phyloP scores from a whole-genome alignment of 1,140 invertebrate species.

The Theocolax elegans region DNA sequence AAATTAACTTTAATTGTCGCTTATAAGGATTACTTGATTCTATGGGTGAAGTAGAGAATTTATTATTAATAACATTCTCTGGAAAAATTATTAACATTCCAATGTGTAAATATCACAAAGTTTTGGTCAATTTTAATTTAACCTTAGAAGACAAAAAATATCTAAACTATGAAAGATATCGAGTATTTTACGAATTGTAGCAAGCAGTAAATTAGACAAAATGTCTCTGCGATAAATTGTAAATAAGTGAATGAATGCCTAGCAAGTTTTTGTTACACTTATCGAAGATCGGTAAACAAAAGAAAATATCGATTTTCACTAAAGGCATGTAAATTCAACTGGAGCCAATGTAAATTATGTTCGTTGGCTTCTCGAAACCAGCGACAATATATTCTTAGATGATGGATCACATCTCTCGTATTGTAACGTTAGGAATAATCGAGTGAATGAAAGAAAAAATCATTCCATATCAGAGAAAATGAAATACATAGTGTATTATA shows the following conservation, averaged over 20 bases:
- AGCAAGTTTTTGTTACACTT: no score
- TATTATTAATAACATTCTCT: no score
- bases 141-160: conserved; percentile 14
- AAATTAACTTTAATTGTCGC: no score
- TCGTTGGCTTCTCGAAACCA: conserved; percentile 15
- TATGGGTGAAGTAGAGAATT: no score
- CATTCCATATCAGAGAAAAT: conserved; percentile 29
- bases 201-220: neutral
- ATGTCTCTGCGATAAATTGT: neutral
- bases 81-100: no score
- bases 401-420: conserved; percentile 1
- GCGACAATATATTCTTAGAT: conserved; percentile 26
- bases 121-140: conserved; percentile 12
- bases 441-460: neutral
- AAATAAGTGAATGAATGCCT: neutral
- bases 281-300: no score
- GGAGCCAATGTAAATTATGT: conserved; percentile 12
- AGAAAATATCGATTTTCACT: neutral
- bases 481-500: conserved; percentile 27
- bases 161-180: neutral
- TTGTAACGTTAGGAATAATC: neutral
- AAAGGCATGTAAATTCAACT: neutral
- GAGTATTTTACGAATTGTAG: conserved; percentile 15
- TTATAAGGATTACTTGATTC: no score
- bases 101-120: conserved; percentile 28